phyloP scores from a whole-genome alignment of 92 coral and sea anemone species.

The Scolanthus callimorphus region DNA sequence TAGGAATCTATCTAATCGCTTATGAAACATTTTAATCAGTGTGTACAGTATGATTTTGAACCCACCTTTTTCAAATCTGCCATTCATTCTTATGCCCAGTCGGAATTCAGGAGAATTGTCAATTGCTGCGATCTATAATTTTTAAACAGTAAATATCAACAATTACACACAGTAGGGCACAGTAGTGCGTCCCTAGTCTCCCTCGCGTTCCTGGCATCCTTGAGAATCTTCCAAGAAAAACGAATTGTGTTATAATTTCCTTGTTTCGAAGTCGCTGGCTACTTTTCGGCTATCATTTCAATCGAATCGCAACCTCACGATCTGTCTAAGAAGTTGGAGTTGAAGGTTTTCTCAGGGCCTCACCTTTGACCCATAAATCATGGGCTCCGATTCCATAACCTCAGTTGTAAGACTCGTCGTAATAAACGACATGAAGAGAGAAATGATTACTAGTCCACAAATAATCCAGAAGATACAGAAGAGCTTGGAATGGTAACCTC shows the following conservation, averaged over 20 bases:
- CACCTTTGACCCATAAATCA: conserved; percentile 90
- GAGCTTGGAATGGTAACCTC: conserved; percentile 51
- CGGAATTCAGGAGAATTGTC: conserved; percentile 77
- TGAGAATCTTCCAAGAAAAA: too few species aligned
- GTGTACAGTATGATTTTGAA: too few species aligned
- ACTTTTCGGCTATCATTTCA: too few species aligned
- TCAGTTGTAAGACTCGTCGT: conserved; percentile 85
- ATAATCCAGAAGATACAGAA: conserved; percentile 82
- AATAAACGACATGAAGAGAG: conserved; percentile 86
- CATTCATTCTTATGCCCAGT: conserved; percentile 86
- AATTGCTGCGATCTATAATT: conserved; percentile 75
- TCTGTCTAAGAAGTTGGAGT: neutral
- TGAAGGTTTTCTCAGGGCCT: neutral
- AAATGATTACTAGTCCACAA: conserved; percentile 71
- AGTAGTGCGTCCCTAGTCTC: too few species aligned
- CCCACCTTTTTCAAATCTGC: conserved; percentile 60
- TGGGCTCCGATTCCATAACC: conserved; percentile 50
- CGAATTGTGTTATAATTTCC: too few species aligned
- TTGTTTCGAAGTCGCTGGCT: too few species aligned
- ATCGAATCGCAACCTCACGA: too few species aligned
- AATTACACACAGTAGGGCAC: neutral
- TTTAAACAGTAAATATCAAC: neutral
- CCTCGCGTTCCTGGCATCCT: too few species aligned
- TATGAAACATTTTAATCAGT: too few species aligned
- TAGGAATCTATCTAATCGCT: too few species aligned